These are phyloP conservation scores for Oryzias curvinotus DNA, from an alignment of 2,113 vertebrate genomes.

Conservation along the genomic window DNA sequence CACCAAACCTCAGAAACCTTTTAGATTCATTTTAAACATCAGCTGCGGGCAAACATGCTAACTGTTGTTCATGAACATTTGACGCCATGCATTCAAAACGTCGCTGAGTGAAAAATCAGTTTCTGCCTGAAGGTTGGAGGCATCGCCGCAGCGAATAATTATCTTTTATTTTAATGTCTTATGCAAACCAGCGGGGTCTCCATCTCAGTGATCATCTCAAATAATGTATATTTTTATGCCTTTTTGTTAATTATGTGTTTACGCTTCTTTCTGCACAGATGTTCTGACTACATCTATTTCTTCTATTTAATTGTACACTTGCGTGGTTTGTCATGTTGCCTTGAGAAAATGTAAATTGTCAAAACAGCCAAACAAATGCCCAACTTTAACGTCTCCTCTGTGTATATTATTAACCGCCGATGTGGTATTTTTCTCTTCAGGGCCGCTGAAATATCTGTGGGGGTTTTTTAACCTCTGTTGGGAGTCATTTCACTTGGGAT, in stretches of 20 bases:
- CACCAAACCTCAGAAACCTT: too few relatives aligned
- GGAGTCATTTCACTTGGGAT: slow-evolving; percentile 37
- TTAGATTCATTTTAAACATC: too few relatives aligned
- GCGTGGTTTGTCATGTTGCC: slow-evolving; percentile 48
- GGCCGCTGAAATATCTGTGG: slow-evolving; percentile 40
- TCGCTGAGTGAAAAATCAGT: neutral
- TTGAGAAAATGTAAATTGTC: slow-evolving; percentile 30
- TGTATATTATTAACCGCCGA: slow-evolving; percentile 60
- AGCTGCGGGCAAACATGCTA: too few relatives aligned
- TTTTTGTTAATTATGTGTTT: slow-evolving; percentile 34
- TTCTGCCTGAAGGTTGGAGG: slow-evolving; percentile 29
- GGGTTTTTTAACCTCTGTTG: slow-evolving; percentile 39
- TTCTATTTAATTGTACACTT: slow-evolving; percentile 48
- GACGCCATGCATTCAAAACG: too few relatives aligned
- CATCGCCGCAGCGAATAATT: slow-evolving; percentile 31
- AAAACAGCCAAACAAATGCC: slow-evolving; percentile 49
- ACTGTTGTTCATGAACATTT: too few relatives aligned
- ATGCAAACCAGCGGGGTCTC: slow-evolving; percentile 26
- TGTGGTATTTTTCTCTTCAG: slow-evolving; percentile 35
- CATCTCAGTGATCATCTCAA: slow-evolving; percentile 16
- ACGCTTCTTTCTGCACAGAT: slow-evolving; percentile 25
- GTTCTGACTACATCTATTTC: slow-evolving; percentile 33
- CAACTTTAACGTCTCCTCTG: slow-evolving; percentile 36
- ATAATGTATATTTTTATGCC: slow-evolving; percentile 12
- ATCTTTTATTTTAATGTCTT: slow-evolving; percentile 23